Evolutionary conservation across 1,140 invertebrate genomes (phyloP), one percentile per base, ranked within the genome.

Genomic region (Dinothrombium tinctorium): DNA sequence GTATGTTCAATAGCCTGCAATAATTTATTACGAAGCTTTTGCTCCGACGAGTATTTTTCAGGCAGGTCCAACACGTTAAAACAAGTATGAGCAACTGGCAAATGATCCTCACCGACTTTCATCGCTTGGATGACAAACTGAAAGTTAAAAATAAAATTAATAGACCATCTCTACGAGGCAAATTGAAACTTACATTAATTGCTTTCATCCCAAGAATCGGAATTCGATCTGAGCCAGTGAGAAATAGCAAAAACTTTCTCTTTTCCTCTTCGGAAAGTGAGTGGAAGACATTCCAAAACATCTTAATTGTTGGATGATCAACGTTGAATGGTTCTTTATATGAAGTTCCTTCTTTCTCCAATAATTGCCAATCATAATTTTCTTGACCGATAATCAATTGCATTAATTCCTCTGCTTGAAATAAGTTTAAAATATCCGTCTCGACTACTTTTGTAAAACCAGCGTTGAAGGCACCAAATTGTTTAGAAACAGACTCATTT

Each of bases 241-340:
- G 63, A 59, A 83, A 96, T 8, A 90, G 61, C 33, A 90, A 66
- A 59, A 92, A 92, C 53, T 84, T 89, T 56, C 86, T 92, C 60
- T 94, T 94, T 41, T 95, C 73, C 49, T 74, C 72, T 9, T 77
- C 47, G 0, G 73, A 55, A 33, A 96, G 57, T 44, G 80, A 74
- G 50, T 86, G 79, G 54, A 96, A 87, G 1, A 90, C 76, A 60
- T 89, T 74, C 90, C 90, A 96, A 57, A 98, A 96, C 58, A 77
- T 66, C 51, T 74, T 67, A 38, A 95, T 82, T 2, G 74, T 76
- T 52, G 72, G 69, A 61, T 94, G 78, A 26, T 69, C 66, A 17
- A 70, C 63, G 3, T 65, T 63, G 53, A 87, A 96, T 1, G 81
- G 83, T 29, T 58, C 63, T 51, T 86, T 89, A 55, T 98, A 98